phyloP scores from a whole-genome alignment of 2,797 vertebrate species.

The Lepidocolaptes lacrymiger region DNA sequence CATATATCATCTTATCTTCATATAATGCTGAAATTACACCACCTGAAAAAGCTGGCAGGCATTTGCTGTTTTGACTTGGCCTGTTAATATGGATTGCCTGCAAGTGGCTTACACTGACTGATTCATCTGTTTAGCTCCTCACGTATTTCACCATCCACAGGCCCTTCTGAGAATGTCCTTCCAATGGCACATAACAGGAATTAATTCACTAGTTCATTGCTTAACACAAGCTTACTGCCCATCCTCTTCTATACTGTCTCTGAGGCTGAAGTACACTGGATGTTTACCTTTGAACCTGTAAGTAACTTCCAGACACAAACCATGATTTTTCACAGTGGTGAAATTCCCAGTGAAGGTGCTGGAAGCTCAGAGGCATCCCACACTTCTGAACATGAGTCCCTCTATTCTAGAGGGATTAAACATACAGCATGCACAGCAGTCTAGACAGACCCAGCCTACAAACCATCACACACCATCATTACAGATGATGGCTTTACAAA shows the following conservation, averaged over 20 bases:
- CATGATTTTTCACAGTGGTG: neutral
- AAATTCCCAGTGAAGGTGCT: neutral
- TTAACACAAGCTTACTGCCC: neutral
- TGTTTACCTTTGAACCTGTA: neutral
- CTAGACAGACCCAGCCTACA: neutral
- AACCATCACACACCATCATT: neutral
- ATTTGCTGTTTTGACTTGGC: neutral
- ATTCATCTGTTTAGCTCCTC: neutral
- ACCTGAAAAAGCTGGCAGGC: neutral
- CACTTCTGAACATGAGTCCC: neutral
- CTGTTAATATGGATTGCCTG: neutral
- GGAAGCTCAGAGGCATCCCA: neutral
- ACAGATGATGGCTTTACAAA: neutral
- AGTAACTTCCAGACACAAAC: neutral
- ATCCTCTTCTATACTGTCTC: neutral
- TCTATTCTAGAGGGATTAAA: neutral
- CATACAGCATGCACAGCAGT: neutral
- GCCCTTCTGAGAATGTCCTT: neutral
- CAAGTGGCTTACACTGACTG: neutral
- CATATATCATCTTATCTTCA: neutral
- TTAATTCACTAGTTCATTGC: neutral
- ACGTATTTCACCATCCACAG: neutral
- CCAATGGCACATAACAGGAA: neutral
- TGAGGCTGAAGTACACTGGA: accelerated
- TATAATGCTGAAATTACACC: neutral